Evolutionary conservation across 2,113 vertebrate species (phyloP), one percentile per base, ranked within the genome.

Genomic region (Triplophysa siluroides): DNA sequence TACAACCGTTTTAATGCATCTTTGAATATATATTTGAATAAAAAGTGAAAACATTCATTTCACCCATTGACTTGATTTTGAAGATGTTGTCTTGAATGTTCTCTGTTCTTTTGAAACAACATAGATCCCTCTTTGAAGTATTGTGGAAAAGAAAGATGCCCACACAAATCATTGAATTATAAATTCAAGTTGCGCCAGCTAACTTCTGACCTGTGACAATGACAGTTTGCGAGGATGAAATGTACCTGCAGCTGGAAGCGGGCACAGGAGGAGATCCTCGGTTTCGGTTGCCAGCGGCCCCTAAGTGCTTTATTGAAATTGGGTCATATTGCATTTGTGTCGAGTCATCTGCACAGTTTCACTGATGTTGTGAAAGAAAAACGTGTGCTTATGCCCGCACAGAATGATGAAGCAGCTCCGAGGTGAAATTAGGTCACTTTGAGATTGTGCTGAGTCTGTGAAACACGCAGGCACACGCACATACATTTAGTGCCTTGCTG

Each of bases 371-470:
- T 24, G 4, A 45, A 4, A 18, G 56, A 24, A n/a, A 43, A 58
- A 18, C n/a, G 2, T 9, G 14, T 43, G 33, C 67, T 60, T 14
- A 6, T 33, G 18, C 54, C 8, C 56, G 12, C 33, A 76, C 52
- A 61, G 13, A 69, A n/a, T 50, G 43, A 67, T 67, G 63, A 38
- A 18, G 62, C 29, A 29, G 24, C 56, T 29, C 54, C n/a, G 62
- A 67, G 24, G 58, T 19, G 61, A 75, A 80, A 74, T 75, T 66
- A n/a, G 70, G 79, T 75, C 79, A 75, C 23, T 21, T 67, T 67
- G 26, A 67, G 45, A 56, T 45, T 26, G 18, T 67, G 79, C 79
- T 66, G 79, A 75, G 71, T 75, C 24, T 18, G 21, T 29, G 33
- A 65, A 75, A 47, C 50, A 19, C 29, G 12, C 14, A 33, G 24